These are phyloP conservation scores for Mythimna ferrago DNA, from an alignment of 2,888 invertebrate species.

Conservation along the genomic window DNA sequence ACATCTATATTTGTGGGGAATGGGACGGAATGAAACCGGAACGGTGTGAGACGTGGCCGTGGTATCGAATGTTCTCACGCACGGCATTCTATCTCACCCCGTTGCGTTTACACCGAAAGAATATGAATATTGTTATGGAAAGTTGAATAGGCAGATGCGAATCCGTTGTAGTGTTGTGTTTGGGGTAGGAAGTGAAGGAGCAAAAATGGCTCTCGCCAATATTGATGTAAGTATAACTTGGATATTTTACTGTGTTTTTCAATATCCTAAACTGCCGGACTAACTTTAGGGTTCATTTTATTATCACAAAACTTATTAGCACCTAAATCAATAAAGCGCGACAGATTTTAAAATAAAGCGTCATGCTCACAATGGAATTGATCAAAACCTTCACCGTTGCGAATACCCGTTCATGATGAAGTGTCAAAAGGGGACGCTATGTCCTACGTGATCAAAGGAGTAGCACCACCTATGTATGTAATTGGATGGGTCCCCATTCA, in stretches of 20 bases:
- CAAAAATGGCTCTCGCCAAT: not conserved
- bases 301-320: not conserved
- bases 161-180: constrained; percentile 12
- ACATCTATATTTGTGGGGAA: constrained; percentile 60
- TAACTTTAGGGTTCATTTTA: not conserved
- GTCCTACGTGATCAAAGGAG: constrained; percentile 67
- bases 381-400: constrained; percentile 17
- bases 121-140: constrained; percentile 45
- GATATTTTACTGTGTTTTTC: not conserved
- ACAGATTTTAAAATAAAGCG: not conserved
- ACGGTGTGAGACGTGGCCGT: constrained; percentile 68
- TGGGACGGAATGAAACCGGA: constrained; percentile 75
- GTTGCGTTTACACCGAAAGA: constrained; percentile 57
- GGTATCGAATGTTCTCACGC: constrained; percentile 79
- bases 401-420: constrained; percentile 43
- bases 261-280: too few species aligned
- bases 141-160: constrained; percentile 17
- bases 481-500: constrained; percentile 56
- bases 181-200: not conserved
- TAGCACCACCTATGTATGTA: constrained; percentile 58
- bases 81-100: constrained; percentile 58
- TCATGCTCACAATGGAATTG: not conserved
- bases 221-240: constrained; percentile 14
- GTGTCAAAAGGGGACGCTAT: constrained; percentile 56
- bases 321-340: not conserved